phyloP scores from a whole-genome alignment of 2,888 invertebrate genomes.

The Cryptophagus acutangulus region DNA sequence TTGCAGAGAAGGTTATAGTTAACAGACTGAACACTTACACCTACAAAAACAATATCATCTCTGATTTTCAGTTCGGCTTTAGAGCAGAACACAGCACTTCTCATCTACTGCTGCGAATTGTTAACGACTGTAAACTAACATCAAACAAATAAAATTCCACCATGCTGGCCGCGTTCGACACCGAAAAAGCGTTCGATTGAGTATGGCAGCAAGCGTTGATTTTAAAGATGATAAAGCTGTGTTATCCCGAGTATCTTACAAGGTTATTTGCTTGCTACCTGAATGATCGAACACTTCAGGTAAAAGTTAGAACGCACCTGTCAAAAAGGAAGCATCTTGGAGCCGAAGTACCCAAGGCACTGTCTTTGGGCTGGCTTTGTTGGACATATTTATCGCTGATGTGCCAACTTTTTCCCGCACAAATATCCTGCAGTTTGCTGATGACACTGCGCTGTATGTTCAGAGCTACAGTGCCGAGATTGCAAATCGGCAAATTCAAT shows the following conservation, averaged over 20 bases:
- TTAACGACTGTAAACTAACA: neutral
- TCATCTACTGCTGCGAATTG: neutral
- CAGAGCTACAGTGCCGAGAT: neutral
- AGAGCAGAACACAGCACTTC: neutral
- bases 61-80: slow-evolving; percentile 3
- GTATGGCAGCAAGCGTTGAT: slow-evolving; percentile 1
- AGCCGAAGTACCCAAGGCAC: slow-evolving; percentile 3
- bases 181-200: slow-evolving; percentile 3
- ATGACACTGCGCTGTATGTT: slow-evolving; percentile 1
- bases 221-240: neutral
- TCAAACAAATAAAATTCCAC: neutral
- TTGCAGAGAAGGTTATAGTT: neutral
- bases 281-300: neutral
- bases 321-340: neutral
- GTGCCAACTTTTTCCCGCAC: neutral
- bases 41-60: neutral
- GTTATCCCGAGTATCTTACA: neutral
- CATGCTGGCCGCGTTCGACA: neutral
- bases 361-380: slow-evolving; percentile 3
- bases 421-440: neutral
- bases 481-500: neutral
- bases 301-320: neutral
- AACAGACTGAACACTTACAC: neutral
- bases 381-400: neutral
- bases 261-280: neutral